Evolutionary conservation across 2,113 vertebrate species (phyloP), one percentile per base, ranked within the genome.

Genomic region (Sigmodon hispidus): DNA sequence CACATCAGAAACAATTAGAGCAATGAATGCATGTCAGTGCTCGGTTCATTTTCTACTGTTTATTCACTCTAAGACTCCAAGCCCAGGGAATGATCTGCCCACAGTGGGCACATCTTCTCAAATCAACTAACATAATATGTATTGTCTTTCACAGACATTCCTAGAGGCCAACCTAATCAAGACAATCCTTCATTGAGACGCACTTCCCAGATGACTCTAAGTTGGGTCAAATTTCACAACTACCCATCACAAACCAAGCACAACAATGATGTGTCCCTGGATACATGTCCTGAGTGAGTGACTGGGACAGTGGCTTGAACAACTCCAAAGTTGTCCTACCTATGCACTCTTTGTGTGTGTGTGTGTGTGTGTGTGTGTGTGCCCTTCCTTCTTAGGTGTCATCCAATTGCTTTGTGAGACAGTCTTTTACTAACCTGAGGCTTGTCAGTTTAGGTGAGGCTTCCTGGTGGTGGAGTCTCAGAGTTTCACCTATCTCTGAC

Each of bases 321-420:
- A 34, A 21, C 1, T 7, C n/a, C 16, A 0, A 26, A 61, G n/a
- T 19, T 11, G 3, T 59, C n/a, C 45, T n/a, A 1, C 50, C 22
- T 81, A 31, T 22, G 17, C 22, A 43, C 4, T 2, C 31, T 8
- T 8, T 57, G 34, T 80, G 9, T n/a, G 17, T 55, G 48, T 10
- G 50, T 55, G 50, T 76, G 73, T 75, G 22, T 45, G 19, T 72
- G 70, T n/a, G 36, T 76, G 48, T 52, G 48, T 34, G 76, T 52
- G 34, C 22, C 15, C 4, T 55, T 81, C 6, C 21, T 81, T 13
- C 52, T 81, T 52, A 26, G 12, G 34, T 48, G 26, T 55, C 48
- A 80, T 80, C 34, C 10, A n/a, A 9, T 24, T 55, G 77, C 21
- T 57, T n/a, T 57, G n/a, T 17, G 75, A 34, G 19, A n/a, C 5